Evolutionary conservation across 1,140 invertebrate species (phyloP).

Genomic region (Globodera rostochiensis): DNA sequence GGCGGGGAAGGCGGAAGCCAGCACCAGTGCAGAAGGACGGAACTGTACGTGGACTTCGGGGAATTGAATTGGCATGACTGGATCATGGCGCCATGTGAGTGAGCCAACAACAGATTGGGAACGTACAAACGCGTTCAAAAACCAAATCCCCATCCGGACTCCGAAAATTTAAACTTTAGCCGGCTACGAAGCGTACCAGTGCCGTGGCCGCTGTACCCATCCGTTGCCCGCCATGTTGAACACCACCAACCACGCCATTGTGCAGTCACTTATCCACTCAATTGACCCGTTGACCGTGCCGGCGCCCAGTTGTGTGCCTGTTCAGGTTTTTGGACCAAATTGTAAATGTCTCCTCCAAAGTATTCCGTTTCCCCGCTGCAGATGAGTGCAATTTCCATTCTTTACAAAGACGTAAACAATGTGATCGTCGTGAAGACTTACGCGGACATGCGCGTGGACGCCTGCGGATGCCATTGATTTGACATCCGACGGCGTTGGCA

Average conservation of each 20-base stretch:
- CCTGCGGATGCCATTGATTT: constrained; percentile 36
- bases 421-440: constrained; percentile 94
- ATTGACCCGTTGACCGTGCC: constrained; percentile 79
- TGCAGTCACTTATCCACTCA: constrained; percentile 87
- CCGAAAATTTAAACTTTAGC: constrained; percentile 57
- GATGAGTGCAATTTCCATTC: constrained; percentile 85
- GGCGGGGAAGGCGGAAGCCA: constrained; percentile 31
- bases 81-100: constrained; percentile 87
- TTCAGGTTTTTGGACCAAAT: constrained; percentile 13
- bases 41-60: constrained; percentile 90
- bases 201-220: constrained; percentile 88
- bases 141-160: not conserved
- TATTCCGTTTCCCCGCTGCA: constrained; percentile 68
- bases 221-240: constrained; percentile 89
- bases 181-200: constrained; percentile 92
- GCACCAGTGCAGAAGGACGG: constrained; percentile 76
- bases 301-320: constrained; percentile 84
- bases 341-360: constrained; percentile 59
- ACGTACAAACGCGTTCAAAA: not conserved
- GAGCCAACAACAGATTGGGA: not conserved
- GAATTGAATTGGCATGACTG: constrained; percentile 98
- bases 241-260: constrained; percentile 95
- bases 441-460: constrained; percentile 68
- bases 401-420: constrained; percentile 87
- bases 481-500: not conserved